Percentiles rank a stretch among this genome's conserved stretches.
Conservation (phyloP, 2,888 invertebrate species). For the Neocrepidodera transversa region DNA sequence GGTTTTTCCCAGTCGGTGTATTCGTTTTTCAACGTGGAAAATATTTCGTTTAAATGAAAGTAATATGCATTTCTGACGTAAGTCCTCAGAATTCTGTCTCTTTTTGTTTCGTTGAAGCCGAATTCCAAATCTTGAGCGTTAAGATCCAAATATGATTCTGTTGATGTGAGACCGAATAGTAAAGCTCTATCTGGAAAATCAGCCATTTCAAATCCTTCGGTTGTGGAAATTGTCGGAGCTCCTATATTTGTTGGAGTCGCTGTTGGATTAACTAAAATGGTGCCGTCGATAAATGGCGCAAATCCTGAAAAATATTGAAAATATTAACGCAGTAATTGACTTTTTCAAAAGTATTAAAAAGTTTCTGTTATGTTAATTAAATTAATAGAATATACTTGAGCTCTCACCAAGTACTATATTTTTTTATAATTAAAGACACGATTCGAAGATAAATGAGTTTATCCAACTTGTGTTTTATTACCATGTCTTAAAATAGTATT, state of each 20-base stretch:
- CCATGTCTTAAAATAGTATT: no score
- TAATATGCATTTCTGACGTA: conserved; percentile 94
- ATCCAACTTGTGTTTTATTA: no score
- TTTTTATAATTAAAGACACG: no score
- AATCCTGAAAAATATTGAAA: conserved; percentile 64
- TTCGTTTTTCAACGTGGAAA: conserved; percentile 90
- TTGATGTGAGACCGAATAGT: conserved; percentile 82
- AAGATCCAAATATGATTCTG: conserved; percentile 83
- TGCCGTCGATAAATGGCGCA: conserved; percentile 94
- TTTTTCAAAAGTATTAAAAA: no score
- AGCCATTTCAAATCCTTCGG: conserved; percentile 81
- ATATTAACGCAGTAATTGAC: no score
- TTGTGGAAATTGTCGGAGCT: conserved; percentile 67
- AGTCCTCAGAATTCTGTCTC: conserved; percentile 87
- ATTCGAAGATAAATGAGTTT: no score
- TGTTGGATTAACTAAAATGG: conserved; percentile 75
- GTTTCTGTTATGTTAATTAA: no score
- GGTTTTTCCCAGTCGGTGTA: conserved; percentile 96
- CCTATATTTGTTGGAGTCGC: conserved; percentile 48
- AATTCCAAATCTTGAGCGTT: conserved; percentile 87
- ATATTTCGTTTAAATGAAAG: conserved; percentile 94
- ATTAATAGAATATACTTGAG: no score
- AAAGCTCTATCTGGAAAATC: conserved; percentile 84
- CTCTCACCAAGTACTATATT: no score
- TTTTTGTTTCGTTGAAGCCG: conserved; percentile 88